Evolutionary conservation across 2,888 invertebrate species (phyloP).

Genomic region (Dione vanillae): DNA sequence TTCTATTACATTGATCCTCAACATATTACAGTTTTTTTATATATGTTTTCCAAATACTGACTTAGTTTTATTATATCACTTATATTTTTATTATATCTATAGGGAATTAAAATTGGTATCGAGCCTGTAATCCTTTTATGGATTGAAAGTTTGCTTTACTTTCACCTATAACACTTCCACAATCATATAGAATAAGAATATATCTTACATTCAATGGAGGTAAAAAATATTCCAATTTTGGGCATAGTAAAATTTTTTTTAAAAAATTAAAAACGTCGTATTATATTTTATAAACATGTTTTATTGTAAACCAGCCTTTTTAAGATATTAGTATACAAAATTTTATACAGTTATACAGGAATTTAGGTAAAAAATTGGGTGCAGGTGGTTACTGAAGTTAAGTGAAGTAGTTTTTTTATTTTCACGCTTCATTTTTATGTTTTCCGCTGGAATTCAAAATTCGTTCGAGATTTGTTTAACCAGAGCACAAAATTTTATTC

Average conservation of each 20-base stretch:
- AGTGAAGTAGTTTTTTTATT: too few relatives aligned
- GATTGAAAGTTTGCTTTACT: conserved; percentile 21
- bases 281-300: conserved; percentile 13
- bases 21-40: not conserved
- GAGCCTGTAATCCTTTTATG: conserved; percentile 7
- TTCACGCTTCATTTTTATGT: too few relatives aligned
- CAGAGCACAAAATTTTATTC: too few relatives aligned
- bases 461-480: too few relatives aligned
- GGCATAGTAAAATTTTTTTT: conserved; percentile 21
- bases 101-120: not conserved
- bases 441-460: too few relatives aligned
- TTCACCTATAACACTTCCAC: conserved; percentile 12
- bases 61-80: too few relatives aligned
- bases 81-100: too few relatives aligned
- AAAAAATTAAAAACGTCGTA: conserved; percentile 8
- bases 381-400: too few relatives aligned
- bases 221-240: conserved; percentile 25
- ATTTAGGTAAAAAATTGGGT: too few relatives aligned
- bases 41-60: too few relatives aligned
- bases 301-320: not conserved
- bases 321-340: too few relatives aligned
- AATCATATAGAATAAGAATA: conserved; percentile 1
- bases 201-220: not conserved
- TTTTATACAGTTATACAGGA: too few relatives aligned
- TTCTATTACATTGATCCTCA: not conserved